Base-by-base conservation (phyloP, 2,113 vertebrate genomes). In the Gymnorhina tibicen region DNA sequence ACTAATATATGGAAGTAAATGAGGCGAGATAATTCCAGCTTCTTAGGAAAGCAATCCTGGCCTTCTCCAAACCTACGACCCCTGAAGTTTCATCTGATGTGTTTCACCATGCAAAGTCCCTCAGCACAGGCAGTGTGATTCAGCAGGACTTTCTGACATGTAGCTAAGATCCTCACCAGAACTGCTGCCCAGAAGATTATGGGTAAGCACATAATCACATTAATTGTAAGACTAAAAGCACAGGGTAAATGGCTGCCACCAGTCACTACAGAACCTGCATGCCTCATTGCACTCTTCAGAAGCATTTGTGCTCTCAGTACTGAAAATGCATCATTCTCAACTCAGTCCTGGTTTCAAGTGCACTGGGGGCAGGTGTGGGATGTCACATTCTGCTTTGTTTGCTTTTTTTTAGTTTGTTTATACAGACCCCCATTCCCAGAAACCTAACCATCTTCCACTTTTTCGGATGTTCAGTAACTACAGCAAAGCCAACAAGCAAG, bases 311-410 rank as follows among this genome's bases (percentile, higher is more conserved):
- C 26, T 66, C 42, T 41, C 3, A 2, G 11, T 10, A 55, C 53
- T 46, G 46, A 67, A 70, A 52, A 84, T 55, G 9, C 7, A 26
- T 2, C 4, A 28, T 21, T 62, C 60, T 35, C 55, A 53, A 53
- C 17, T 17, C n/a, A 84, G 28, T 8, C 17, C 42, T 46, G 13
- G 27, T 39, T 88, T 55, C 16, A 28, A 33, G n/a, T 16, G 44
- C 63, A 63, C 21, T 3, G 13, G 8, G 18, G 16, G 10, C 13
- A 89, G 28, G 56, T 0, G 4, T 3, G 1, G 17, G 13, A 63
- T 20, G 20, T 27, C 23, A 70, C 49, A 16, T 4, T 1, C 16
- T 44, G 77, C 20, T 79, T 59, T 66, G 3, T 24, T 70, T 66
- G 7, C 7, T 9, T 85, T 60, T 32, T 44, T 27, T 2, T 0